Base-by-base conservation (phyloP, 2,888 invertebrate genomes). In the Coleophora flavipennella region DNA sequence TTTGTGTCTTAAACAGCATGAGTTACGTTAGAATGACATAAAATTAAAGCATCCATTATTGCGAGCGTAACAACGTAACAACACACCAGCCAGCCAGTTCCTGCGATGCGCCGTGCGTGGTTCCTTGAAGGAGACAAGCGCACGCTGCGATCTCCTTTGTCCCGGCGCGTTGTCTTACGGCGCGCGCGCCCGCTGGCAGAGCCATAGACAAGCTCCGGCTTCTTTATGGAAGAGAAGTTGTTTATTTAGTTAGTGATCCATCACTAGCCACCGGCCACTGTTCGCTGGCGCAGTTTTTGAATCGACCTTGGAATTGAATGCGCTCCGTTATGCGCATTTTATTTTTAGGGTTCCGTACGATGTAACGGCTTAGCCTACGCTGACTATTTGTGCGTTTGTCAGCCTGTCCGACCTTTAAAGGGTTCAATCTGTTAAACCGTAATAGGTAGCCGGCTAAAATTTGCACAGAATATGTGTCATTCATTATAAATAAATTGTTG, bases 251-350 rank as follows among this genome's bases (percentile, higher is more conserved):
- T 44, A 45, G 56, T 51, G 61, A 71, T 74, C 69, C 65, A 71
- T 72, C 76, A 67, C 62, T 51, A n/a, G 20, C 20, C 6, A 6
- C 3, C 3, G 20, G 3, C 6, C 50, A 54, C 49, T 56, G 65
- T 65, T 59, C 55, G 77, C 79, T 79, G 78, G 79, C 70, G 70
- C 66, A 79, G 79, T 74, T 64, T 36, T 9, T 2, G 31, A 38
- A 39, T 40, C 49, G 51, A 43, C 50, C 51, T 53, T 50, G 42
- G 45, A 40, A n/a, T n/a, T n/a, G n/a, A n/a, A 39, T 48, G 44
- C 47, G 46, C 45, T 49, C 60, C 55, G 56, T 60, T 57, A 59
- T 12, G 3, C 20, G 6, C 20, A 20, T 6, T 20, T 20, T 20
- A 20, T 25, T 25, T 20, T 2, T 20, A 43, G 41, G 40, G 31